Conservation (phyloP, 2,888 invertebrate genomes). For the Tinea pellionella region DNA sequence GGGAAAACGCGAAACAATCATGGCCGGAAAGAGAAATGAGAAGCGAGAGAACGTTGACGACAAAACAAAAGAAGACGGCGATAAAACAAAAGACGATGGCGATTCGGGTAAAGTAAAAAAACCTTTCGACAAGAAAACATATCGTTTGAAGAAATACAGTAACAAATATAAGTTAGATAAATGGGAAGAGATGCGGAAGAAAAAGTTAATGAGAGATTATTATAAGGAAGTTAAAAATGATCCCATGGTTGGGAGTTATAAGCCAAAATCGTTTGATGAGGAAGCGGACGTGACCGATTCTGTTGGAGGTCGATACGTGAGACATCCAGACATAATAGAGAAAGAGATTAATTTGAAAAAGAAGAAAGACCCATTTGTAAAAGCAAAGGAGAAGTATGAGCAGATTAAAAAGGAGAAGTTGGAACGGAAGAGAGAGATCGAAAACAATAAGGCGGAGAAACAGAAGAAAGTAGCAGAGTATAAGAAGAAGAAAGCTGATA, state of each 20-base stretch:
- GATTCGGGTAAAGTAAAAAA: constrained; percentile 41
- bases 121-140: constrained; percentile 76
- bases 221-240: constrained; percentile 68
- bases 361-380: constrained; percentile 48
- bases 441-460: constrained; percentile 66
- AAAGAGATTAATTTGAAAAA: constrained; percentile 23
- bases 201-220: constrained; percentile 64
- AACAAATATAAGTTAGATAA: constrained; percentile 76
- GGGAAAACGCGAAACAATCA: constrained; percentile 31
- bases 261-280: constrained; percentile 63
- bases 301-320: constrained; percentile 43
- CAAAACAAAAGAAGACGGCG: constrained; percentile 18
- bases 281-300: constrained; percentile 33
- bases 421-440: constrained; percentile 53
- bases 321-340: constrained; percentile 50
- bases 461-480: constrained; percentile 74
- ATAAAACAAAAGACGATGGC: constrained; percentile 20
- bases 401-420: constrained; percentile 68
- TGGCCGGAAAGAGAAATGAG: constrained; percentile 14
- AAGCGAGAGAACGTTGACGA: constrained; percentile 19
- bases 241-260: constrained; percentile 45
- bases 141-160: constrained; percentile 75
- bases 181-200: constrained; percentile 75
- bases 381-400: constrained; percentile 65
- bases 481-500: constrained; percentile 76